Evolutionary conservation across 2,888 invertebrate genomes (phyloP).

Genomic region (Athripsodes cinereus): DNA sequence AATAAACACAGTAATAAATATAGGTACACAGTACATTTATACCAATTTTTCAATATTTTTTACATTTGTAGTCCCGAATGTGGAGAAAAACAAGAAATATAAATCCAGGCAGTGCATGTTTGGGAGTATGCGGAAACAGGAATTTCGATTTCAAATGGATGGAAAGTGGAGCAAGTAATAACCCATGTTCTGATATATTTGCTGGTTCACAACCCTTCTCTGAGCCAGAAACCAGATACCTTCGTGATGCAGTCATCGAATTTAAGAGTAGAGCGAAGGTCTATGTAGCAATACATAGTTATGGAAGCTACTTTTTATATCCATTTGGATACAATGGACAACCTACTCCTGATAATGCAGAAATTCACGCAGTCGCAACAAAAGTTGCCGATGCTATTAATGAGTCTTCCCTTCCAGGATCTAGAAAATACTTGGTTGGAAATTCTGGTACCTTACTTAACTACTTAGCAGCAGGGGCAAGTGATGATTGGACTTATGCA

Average conservation of each 20-base stretch:
- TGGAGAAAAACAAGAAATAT: constrained; percentile 66
- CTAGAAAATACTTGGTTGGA: constrained; percentile 48
- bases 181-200: constrained; percentile 55
- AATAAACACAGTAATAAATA: no score
- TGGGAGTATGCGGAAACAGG: constrained; percentile 68
- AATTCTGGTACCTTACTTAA: constrained; percentile 46
- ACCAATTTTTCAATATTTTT: no score
- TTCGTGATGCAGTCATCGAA: constrained; percentile 48
- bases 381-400: constrained; percentile 41
- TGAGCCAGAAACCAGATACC: constrained; percentile 56
- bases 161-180: constrained; percentile 49
- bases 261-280: constrained; percentile 48
- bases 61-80: constrained; percentile 46
- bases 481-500: constrained; percentile 60
- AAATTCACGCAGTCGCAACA: constrained; percentile 41
- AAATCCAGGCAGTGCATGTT: constrained; percentile 40
- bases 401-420: constrained; percentile 33
- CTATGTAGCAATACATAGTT: constrained; percentile 71
- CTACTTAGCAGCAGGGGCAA: constrained; percentile 55
- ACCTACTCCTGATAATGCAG: constrained; percentile 44
- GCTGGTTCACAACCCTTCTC: constrained; percentile 58
- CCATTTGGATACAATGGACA: constrained; percentile 59
- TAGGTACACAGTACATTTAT: no score
- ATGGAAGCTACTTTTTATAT: constrained; percentile 61
- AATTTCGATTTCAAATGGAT: constrained; percentile 70